These are phyloP conservation scores for Lota lota DNA, from an alignment of 2,113 vertebrate species.

Conservation along the genomic window DNA sequence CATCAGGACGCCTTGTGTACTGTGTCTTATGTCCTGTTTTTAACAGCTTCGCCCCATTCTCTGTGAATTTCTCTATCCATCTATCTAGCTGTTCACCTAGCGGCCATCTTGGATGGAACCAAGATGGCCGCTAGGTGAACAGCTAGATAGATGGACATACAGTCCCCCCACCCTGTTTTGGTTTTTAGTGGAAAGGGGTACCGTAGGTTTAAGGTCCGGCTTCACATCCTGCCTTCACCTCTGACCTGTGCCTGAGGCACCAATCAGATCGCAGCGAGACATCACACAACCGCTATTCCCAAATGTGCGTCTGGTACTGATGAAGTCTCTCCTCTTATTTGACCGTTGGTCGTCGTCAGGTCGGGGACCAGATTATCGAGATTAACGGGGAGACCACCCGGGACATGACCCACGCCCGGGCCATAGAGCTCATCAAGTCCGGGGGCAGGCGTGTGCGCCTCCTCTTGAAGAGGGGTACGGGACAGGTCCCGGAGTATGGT, in stretches of 20 bases:
- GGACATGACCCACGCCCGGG: slow-evolving; percentile 94
- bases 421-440: slow-evolving; percentile 98
- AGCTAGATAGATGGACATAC: background rate
- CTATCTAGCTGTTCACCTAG: background rate
- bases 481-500: slow-evolving; percentile 98
- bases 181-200: no score
- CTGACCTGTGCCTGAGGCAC: slow-evolving; percentile 86
- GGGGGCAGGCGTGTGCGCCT: slow-evolving; percentile 91
- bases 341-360: slow-evolving; percentile 68
- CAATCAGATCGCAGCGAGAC: slow-evolving; percentile 26
- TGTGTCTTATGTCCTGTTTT: no score
- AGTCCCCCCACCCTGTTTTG: no score
- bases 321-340: background rate
- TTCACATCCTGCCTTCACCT: slow-evolving; percentile 77
- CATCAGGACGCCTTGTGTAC: no score
- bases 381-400: slow-evolving; percentile 97
- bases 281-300: background rate
- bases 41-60: background rate
- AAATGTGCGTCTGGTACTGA: background rate
- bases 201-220: no score
- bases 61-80: background rate
- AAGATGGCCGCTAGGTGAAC: no score
- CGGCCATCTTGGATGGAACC: no score
- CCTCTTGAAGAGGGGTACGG: slow-evolving; percentile 92
- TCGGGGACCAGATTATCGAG: slow-evolving; percentile 99